These are phyloP conservation scores for Latrodectus elegans DNA, from an alignment of 2,888 invertebrate genomes.

Conservation along the genomic window DNA sequence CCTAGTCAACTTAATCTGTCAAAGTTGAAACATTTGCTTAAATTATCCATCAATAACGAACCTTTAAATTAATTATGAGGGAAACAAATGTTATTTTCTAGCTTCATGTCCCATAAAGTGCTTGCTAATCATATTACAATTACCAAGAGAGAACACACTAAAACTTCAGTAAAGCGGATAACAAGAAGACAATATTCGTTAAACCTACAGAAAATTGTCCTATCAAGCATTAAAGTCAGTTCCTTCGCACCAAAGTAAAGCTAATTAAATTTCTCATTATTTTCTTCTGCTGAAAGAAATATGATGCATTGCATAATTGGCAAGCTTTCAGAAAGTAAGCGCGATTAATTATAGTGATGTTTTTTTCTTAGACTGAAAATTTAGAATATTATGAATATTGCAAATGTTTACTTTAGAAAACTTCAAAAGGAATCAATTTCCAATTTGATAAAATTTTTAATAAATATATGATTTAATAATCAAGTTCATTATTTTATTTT, in stretches of 20 bases:
- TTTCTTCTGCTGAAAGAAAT: not conserved
- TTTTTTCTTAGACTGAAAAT: no score
- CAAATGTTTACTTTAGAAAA: no score
- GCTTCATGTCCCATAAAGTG: conserved; percentile 27
- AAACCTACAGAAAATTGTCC: conserved; percentile 15
- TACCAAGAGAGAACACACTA: conserved; percentile 3
- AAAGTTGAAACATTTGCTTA: not conserved
- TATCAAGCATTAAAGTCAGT: conserved; percentile 1
- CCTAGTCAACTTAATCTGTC: no score
- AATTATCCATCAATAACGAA: not conserved
- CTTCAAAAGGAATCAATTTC: no score
- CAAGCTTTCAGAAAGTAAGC: not conserved
- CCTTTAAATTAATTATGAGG: not conserved
- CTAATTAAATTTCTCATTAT: conserved; percentile 22
- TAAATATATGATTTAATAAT: no score
- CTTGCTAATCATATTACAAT: conserved; percentile 39
- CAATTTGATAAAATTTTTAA: no score
- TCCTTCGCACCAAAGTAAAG: not conserved
- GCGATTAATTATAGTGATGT: no score
- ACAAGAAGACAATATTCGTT: conserved; percentile 1
- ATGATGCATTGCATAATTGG: not conserved
- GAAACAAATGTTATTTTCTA: not conserved
- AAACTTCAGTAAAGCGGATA: not conserved
- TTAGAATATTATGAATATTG: no score
- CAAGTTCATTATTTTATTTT: no score